These are phyloP conservation scores for Hycleus phaleratus DNA, from an alignment of 1,140 invertebrate genomes.

Conservation along the genomic window DNA sequence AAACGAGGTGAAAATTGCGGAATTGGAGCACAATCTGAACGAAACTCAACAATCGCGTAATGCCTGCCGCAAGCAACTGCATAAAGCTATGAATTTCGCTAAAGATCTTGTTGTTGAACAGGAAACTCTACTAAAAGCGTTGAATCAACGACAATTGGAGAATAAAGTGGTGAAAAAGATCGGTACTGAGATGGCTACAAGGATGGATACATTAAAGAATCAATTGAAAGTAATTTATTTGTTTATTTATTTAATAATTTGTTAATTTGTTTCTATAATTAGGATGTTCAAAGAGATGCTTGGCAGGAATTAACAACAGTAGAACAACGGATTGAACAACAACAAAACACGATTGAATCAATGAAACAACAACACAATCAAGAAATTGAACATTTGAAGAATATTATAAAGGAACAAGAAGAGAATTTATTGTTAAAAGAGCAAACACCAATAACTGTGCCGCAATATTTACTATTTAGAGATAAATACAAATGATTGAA, in stretches of 20 bases:
- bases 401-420: slow-evolving; percentile 48
- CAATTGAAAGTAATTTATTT: slow-evolving; percentile 44
- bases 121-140: slow-evolving; percentile 43
- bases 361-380: slow-evolving; percentile 46
- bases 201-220: slow-evolving; percentile 46
- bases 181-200: slow-evolving; percentile 43
- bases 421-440: slow-evolving; percentile 38
- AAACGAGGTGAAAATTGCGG: slow-evolving; percentile 42
- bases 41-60: slow-evolving; percentile 46
- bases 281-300: slow-evolving; percentile 47
- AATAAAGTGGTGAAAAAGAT: slow-evolving; percentile 45
- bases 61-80: slow-evolving; percentile 47
- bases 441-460: slow-evolving; percentile 17
- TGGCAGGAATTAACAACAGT: slow-evolving; percentile 46
- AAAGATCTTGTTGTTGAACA: slow-evolving; percentile 49
- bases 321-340: slow-evolving; percentile 47
- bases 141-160: slow-evolving; percentile 46
- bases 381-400: slow-evolving; percentile 44
- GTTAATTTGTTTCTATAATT: slow-evolving; percentile 22
- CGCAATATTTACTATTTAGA: slow-evolving; percentile 33
- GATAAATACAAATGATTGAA: slow-evolving; percentile 29
- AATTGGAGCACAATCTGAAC: slow-evolving; percentile 41
- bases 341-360: slow-evolving; percentile 42
- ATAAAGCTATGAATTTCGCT: slow-evolving; percentile 49
- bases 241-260: background rate